Percentiles rank a stretch among this genome's conserved stretches.
These are phyloP conservation scores for Watersipora subatra DNA, from an alignment of 1,140 invertebrate genomes.

Conservation along the genomic window DNA sequence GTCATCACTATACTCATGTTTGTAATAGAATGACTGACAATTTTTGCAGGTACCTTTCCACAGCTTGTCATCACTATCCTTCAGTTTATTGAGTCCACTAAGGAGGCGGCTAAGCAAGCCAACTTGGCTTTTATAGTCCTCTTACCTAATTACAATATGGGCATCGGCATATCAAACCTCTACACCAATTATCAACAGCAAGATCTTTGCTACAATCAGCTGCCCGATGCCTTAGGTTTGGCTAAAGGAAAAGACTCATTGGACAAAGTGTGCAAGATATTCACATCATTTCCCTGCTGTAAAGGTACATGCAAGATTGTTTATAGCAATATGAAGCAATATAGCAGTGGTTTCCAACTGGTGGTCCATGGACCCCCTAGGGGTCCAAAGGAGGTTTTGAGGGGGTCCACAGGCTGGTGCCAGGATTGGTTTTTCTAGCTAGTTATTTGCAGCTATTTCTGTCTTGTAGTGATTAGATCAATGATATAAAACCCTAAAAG, in stretches of 20 bases:
- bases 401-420: no score
- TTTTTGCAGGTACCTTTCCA: slow-evolving; percentile 9
- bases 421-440: no score
- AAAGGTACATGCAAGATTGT: no score
- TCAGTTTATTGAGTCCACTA: slow-evolving; percentile 5
- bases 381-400: no score
- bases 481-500: no score
- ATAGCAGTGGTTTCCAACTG: no score
- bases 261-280: neutral
- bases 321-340: no score
- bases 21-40: no score
- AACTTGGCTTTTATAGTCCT: slow-evolving; percentile 12
- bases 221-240: neutral
- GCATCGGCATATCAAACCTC: slow-evolving; percentile 9
- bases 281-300: neutral
- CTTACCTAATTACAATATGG: slow-evolving; percentile 14
- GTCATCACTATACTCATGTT: no score
- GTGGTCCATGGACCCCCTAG: no score
- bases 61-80: slow-evolving; percentile 10
- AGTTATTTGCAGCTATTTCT: no score
- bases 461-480: no score
- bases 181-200: slow-evolving; percentile 13
- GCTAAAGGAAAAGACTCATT: neutral
- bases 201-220: slow-evolving; percentile 2
- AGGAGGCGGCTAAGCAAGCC: neutral